A percentile compares a stretch with the other conserved stretches of the same genome.
Conservation (phyloP, 1,140 invertebrate genomes). For the Ridgeia piscesae region DNA sequence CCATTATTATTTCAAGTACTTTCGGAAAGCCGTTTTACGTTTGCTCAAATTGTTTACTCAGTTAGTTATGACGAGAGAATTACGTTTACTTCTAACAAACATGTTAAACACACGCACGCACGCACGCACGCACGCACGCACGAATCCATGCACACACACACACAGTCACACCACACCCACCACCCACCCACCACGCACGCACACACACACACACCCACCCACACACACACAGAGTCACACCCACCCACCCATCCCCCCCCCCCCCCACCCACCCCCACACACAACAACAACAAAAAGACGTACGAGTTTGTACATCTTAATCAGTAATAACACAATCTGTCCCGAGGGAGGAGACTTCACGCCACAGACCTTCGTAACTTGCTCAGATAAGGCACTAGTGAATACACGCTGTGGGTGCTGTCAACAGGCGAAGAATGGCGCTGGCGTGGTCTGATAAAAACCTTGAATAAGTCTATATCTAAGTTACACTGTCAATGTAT, state of each 20-base stretch:
- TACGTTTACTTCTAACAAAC: too few species aligned
- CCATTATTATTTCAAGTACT: too few species aligned
- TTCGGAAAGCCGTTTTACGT: too few species aligned
- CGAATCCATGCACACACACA: not conserved
- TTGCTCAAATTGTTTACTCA: too few species aligned
- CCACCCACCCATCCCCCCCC: too few species aligned
- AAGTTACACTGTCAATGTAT: not conserved
- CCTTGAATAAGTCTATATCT: not conserved
- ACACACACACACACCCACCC: too few species aligned
- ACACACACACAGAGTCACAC: too few species aligned
- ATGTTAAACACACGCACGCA: not conserved
- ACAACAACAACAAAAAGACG: not conserved
- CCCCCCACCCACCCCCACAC: too few species aligned
- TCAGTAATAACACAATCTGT: not conserved
- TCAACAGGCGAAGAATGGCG: not conserved
- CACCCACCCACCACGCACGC: too few species aligned
- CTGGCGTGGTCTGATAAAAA: not conserved
- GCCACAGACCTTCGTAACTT: not conserved
- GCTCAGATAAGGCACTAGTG: not conserved
- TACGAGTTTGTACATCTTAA: not conserved
- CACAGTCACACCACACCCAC: not conserved
- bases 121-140: conserved; percentile 12
- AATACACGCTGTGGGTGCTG: not conserved
- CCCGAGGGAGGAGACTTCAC: not conserved
- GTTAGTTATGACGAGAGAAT: too few species aligned